Conservation (phyloP, 2,797 vertebrate species). For the Microctenopoma lineatum region DNA sequence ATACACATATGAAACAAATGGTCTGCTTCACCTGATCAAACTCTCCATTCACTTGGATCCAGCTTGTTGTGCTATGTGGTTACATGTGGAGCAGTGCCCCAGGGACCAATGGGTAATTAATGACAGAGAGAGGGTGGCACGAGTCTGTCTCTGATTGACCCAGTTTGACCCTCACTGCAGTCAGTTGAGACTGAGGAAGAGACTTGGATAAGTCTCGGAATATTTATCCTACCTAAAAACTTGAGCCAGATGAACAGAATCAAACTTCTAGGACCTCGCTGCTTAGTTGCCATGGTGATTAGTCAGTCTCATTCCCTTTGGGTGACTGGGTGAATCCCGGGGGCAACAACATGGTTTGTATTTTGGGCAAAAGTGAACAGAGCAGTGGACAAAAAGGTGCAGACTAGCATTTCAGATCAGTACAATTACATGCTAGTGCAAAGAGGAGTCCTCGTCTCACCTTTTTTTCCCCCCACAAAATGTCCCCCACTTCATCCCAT, state of each 20-base stretch:
- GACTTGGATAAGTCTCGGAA: no score
- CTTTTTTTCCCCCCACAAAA: constrained; percentile 61
- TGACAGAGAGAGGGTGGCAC: constrained; percentile 71
- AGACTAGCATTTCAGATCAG: constrained; percentile 62
- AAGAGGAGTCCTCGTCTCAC: constrained; percentile 70
- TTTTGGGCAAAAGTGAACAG: constrained; percentile 62
- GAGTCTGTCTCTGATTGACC: constrained; percentile 79
- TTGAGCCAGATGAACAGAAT: no score
- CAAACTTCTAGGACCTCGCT: constrained; percentile 23
- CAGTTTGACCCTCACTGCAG: constrained; percentile 62
- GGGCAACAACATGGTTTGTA: constrained; percentile 59
- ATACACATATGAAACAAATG: constrained; percentile 40
- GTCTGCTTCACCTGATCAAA: constrained; percentile 52
- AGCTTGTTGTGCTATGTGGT: constrained; percentile 45
- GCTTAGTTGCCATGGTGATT: constrained; percentile 66
- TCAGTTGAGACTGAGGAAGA: no score
- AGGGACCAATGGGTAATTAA: constrained; percentile 78
- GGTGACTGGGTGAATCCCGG: constrained; percentile 65
- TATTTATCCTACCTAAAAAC: no score
- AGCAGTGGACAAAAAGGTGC: constrained; percentile 20
- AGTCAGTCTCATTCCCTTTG: constrained; percentile 57
- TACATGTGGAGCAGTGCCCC: constrained; percentile 57
- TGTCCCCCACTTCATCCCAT: constrained; percentile 16
- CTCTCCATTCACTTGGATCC: constrained; percentile 33
- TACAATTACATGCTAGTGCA: constrained; percentile 71